Evolutionary conservation across 2,113 vertebrate species (phyloP).

Genomic region (Sarotherodon lohbergeri): DNA sequence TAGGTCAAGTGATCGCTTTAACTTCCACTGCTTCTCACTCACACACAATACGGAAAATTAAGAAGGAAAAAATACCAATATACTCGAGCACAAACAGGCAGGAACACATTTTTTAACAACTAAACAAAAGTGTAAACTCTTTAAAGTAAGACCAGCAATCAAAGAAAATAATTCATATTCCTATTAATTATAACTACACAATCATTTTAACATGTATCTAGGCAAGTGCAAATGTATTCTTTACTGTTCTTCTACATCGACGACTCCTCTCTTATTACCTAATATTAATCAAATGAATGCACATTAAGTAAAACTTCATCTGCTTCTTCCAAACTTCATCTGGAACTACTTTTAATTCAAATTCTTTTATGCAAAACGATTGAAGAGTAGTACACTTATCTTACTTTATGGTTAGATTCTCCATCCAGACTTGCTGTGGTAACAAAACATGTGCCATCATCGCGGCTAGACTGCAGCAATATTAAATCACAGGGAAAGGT

Average conservation of each 20-base stretch:
- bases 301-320: not conserved
- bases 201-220: not conserved
- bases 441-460: conserved; percentile 87
- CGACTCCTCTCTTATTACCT: not conserved
- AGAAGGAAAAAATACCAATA: not conserved
- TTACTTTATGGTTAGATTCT: conserved; percentile 96
- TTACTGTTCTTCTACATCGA: not conserved
- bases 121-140: not conserved
- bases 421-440: conserved; percentile 97
- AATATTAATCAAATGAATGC: not conserved
- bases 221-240: not conserved
- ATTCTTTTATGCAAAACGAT: not conserved
- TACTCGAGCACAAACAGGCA: not conserved
- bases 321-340: not conserved
- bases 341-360: not conserved
- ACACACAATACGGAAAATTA: not conserved
- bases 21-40: not conserved
- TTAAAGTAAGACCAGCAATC: not conserved
- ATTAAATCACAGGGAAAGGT: conserved; percentile 98
- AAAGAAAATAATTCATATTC: not conserved
- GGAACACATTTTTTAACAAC: not conserved
- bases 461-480: conserved; percentile 82
- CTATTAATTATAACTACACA: not conserved
- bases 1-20: not conserved
- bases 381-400: not conserved